Conservation (phyloP, 2,797 vertebrate genomes). For the Xenopus petersii region DNA sequence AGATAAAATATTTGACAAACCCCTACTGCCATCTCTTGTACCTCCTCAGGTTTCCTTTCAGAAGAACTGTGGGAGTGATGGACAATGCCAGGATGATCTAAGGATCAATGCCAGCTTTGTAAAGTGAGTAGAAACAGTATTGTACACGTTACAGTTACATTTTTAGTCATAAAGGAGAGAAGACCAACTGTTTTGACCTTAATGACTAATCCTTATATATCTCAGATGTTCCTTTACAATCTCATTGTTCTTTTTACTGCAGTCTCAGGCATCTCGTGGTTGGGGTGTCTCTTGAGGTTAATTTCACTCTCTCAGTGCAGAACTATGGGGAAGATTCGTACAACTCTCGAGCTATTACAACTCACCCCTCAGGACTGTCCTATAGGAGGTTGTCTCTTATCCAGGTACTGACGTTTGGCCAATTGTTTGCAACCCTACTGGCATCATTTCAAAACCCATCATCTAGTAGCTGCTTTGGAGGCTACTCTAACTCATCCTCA, state of each 20-base stretch:
- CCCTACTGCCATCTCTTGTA: no score
- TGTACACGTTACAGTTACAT: no score
- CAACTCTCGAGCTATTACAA: constrained; percentile 61
- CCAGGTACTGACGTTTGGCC: constrained; percentile 61
- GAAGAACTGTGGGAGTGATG: constrained; percentile 35
- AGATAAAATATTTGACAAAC: no score
- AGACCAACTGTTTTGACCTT: no score
- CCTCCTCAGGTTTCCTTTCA: constrained; percentile 17
- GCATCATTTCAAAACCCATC: no score
- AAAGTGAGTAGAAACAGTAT: constrained; percentile 1
- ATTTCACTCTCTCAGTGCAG: constrained; percentile 64
- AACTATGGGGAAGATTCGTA: constrained; percentile 80
- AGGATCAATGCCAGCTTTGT: constrained; percentile 1
- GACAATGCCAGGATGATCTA: constrained; percentile 19
- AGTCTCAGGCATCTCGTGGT: constrained; percentile 54
- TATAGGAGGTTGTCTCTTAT: constrained; percentile 61
- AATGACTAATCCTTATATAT: no score
- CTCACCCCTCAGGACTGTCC: constrained; percentile 71
- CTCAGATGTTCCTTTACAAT: no score
- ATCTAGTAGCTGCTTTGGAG: no score
- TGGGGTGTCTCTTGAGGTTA: constrained; percentile 69
- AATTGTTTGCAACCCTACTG: no score
- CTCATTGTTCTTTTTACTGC: no score
- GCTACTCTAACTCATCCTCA: no score
- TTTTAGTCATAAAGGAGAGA: no score